Percentiles rank a stretch among this genome's conserved stretches.
Conservation (phyloP, 2,888 invertebrate genomes). For the Coelinius sp. region DNA sequence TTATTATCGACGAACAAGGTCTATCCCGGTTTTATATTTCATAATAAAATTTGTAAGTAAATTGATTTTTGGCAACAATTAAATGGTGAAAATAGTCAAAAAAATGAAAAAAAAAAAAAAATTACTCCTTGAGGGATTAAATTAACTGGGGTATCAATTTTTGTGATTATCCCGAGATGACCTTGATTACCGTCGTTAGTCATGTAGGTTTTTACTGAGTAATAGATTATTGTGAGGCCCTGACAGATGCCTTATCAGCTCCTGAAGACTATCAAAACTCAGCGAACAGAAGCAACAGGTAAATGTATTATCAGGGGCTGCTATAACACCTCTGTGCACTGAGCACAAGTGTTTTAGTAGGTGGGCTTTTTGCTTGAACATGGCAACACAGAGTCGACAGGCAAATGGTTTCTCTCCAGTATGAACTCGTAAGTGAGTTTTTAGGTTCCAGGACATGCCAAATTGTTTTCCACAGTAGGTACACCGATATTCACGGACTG, state of each 20-base stretch:
- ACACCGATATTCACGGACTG: conserved; percentile 88
- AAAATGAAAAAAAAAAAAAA: neutral
- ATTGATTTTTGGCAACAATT: neutral
- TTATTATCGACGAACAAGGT: conserved; percentile 2
- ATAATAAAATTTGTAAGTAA: neutral
- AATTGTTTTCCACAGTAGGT: conserved; percentile 93
- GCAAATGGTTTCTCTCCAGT: conserved; percentile 93
- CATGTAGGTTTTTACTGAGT: conserved; percentile 89
- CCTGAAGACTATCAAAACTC: conserved; percentile 88
- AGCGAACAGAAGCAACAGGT: conserved; percentile 91
- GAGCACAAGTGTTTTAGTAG: conserved; percentile 90
- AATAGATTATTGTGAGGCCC: conserved; percentile 91
- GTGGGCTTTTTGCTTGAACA: conserved; percentile 94
- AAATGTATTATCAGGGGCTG: conserved; percentile 84
- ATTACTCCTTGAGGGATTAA: too few relatives aligned
- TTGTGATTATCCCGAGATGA: conserved; percentile 29
- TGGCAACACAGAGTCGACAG: conserved; percentile 89
- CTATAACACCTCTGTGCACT: conserved; percentile 90
- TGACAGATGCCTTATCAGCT: conserved; percentile 88
- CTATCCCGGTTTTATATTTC: neutral
- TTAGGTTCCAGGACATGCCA: conserved; percentile 94
- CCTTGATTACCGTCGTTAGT: conserved; percentile 69
- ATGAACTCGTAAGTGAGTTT: conserved; percentile 89
- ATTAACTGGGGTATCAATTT: neutral
- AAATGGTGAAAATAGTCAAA: neutral